Evolutionary conservation across 2,888 invertebrate genomes (phyloP).

Genomic region (Hybos culiciformis): DNA sequence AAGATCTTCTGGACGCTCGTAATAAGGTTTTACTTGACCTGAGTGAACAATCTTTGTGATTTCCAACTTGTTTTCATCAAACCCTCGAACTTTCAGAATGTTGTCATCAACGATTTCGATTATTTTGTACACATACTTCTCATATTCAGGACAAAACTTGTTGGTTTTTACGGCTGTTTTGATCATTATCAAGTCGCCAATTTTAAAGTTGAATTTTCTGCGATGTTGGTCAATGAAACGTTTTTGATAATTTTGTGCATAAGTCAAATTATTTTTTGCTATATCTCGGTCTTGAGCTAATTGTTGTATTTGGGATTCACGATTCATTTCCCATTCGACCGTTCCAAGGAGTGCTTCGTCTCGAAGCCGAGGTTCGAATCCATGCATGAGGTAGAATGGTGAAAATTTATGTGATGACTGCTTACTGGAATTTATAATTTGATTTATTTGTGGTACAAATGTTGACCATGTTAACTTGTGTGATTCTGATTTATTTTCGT

Average conservation of each 20-base stretch:
- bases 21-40: not conserved
- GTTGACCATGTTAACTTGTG: conserved; percentile 1
- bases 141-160: not conserved
- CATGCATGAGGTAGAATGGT: conserved; percentile 2
- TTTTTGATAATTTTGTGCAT: not conserved
- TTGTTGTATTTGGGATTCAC: not conserved
- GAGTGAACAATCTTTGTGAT: not conserved
- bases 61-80: not conserved
- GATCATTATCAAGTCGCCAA: not conserved
- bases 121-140: not conserved
- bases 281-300: not conserved
- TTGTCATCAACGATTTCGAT: not conserved
- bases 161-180: not conserved
- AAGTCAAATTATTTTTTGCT: not conserved
- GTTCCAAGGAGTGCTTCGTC: not conserved
- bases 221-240: not conserved
- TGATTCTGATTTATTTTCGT: not conserved
- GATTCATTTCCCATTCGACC: not conserved
- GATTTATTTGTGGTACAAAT: conserved; percentile 4
- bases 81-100: not conserved
- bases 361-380: not conserved
- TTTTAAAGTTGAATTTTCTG: not conserved
- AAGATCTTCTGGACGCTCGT: not conserved
- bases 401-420: not conserved
- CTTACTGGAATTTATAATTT: not conserved